Evolutionary conservation across 2,888 invertebrate genomes (phyloP), one percentile per base, ranked within the genome.

Genomic region (Agrochola lota): DNA sequence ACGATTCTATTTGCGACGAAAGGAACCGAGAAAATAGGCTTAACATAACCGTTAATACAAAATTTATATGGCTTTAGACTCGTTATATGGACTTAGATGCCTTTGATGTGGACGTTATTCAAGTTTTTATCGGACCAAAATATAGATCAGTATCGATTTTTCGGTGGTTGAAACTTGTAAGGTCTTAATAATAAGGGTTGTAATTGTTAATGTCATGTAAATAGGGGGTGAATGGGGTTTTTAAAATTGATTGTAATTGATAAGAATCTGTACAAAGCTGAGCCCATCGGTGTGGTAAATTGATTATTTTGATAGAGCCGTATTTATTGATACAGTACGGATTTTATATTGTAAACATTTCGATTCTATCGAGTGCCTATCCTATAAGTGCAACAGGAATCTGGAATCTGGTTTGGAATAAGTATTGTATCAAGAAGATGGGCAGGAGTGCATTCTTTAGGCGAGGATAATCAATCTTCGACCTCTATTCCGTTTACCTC

Each of bases 1-100:
- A 89, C 94, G 95, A 96, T 95, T 94, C 95, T 94, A 95, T 96
- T 95, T 94, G 92, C 91, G 90, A 88, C 91, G 90, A 91, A 91
- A 92, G 92, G 30, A 93, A 93, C 90, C 86, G 89, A 89, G 91
- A 91, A 92, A 92, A 94, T 91, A 92, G 91, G 92, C 93, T 95
- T 93, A 93, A 89, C 85, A 90, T 88, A 87, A 90, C 91, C 88
- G 85, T 85, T 91, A 89, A 85, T 85, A 88, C 72, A 87, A 87
- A 87, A 86, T 88, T 85, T 80, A 86, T 83, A 81, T 78, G 80
- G 81, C 74, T 80, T 85, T 64, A 23, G 70, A 49, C 73, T 71
- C 70, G 72, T 78, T 83, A 86, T 68, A 73, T 64, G 40, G 49
- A 40, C 40, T 74, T 71, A 81, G 35, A 59, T 52, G 30, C 46